phyloP scores from a whole-genome alignment of 2,113 vertebrate genomes.

The Prolemur simus region DNA sequence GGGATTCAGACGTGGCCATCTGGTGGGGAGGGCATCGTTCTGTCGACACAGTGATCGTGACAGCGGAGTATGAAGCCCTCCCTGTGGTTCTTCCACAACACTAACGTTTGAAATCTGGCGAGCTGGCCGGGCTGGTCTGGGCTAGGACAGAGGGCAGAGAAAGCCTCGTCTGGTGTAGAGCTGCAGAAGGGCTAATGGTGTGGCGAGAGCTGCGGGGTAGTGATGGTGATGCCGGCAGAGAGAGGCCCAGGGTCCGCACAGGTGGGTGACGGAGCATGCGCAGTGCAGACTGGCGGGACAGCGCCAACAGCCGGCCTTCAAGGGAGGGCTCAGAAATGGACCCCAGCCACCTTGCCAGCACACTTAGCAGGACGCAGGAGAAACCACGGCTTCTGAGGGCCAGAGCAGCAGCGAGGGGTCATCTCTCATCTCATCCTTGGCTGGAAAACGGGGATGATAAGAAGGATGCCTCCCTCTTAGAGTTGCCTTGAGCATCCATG shows the following conservation, averaged over 20 bases:
- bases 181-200: neutral
- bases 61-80: neutral
- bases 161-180: neutral
- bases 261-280: no score
- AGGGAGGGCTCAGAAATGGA: neutral
- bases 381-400: neutral
- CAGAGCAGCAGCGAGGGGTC: no score
- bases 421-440: neutral
- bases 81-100: neutral
- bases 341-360: neutral
- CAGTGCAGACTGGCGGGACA: fast-evolving
- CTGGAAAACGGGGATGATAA: neutral
- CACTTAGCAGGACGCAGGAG: neutral
- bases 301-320: neutral
- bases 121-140: neutral
- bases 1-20: neutral
- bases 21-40: no score
- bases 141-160: neutral
- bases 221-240: neutral
- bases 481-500: neutral
- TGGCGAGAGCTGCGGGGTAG: neutral
- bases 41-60: neutral
- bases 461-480: neutral
- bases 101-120: fast-evolving
- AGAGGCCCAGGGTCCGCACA: neutral